Evolutionary conservation across 2,888 invertebrate species (phyloP), one percentile per base, ranked within the genome.

Genomic region (Orgyia antiqua): DNA sequence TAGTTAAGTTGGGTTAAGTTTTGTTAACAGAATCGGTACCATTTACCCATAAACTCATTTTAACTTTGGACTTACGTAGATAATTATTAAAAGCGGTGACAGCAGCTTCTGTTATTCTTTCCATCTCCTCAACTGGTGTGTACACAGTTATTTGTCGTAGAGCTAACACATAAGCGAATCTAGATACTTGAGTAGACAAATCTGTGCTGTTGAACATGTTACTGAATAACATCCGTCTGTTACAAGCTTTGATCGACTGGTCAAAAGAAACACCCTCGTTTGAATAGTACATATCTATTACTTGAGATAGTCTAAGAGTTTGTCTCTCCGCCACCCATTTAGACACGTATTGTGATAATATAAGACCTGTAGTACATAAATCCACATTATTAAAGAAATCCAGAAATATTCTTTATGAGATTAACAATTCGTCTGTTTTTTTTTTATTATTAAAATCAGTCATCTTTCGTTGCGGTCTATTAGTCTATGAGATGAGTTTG

Each of bases 221-320:
- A 10, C 66, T 60, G 50, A 89, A 87, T 23, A 87, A 68, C 1
- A 66, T 52, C 13, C 77, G 77, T 32, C 91, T 73, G 40, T 88
- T 86, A 45, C 90, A 90, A 2, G 90, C 90, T 52, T 79, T 87
- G n/a, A 90, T 77, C 17, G 69, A 68, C 0, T 75, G 64, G 12
- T 90, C 82, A 48, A 89, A 89, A 0, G 88, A 86, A 1, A 89
- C 74, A 0, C 91, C 91, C 34, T 87, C 82, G 41, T 88, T 74
- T 0, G 91, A 91, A 54, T 92, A 92, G 60, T 91, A 92, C 90
- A 91, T 90, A 39, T 91, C 90, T 24, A 92, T 64, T 8, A 91
- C 58, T 72, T 91, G 91, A 1, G 91, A 90, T 1, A 91, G 67
- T 8, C 88, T 75, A 11, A 91, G 64, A 10, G 87, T 76, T 3